Percentiles rank a stretch among this genome's conserved stretches.
phyloP scores from a whole-genome alignment of 2,113 vertebrate genomes.

The Chitala chitala region DNA sequence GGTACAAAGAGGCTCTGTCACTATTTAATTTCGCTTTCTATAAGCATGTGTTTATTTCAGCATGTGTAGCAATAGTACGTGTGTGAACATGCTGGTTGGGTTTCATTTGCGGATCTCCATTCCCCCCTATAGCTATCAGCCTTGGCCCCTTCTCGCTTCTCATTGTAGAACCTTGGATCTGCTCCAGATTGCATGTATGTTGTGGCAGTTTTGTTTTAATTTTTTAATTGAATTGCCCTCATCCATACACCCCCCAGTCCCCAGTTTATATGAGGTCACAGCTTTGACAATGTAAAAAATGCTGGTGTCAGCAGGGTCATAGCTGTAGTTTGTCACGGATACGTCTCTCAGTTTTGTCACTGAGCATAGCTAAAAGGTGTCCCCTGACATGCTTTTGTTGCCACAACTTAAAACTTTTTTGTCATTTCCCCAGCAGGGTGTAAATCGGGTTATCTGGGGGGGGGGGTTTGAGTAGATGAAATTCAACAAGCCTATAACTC shows the following conservation, averaged over 20 bases:
- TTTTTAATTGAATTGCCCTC: slow-evolving; percentile 1
- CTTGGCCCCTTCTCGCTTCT: too few species aligned
- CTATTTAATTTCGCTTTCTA: not conserved
- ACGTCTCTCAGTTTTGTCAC: slow-evolving; percentile 1
- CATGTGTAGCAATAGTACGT: too few species aligned
- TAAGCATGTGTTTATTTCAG: not conserved
- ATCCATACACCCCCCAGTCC: not conserved
- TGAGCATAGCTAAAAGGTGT: slow-evolving; percentile 1
- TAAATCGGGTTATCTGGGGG: not conserved
- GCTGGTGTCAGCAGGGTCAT: not conserved
- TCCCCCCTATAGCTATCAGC: too few species aligned
- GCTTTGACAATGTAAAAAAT: not conserved
- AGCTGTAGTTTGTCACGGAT: not conserved
- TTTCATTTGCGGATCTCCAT: not conserved
- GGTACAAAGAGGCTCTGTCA: too few species aligned
- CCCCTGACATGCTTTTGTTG: not conserved
- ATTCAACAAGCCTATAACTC: slow-evolving; percentile 27
- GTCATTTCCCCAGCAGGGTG: slow-evolving; percentile 17
- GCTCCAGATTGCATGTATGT: not conserved
- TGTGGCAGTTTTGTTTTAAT: slow-evolving; percentile 13
- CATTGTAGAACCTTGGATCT: too few species aligned
- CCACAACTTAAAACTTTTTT: slow-evolving; percentile 11
- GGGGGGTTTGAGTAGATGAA: slow-evolving; percentile 2
- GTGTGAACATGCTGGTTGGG: not conserved
- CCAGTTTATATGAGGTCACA: slow-evolving; percentile 1